These are phyloP conservation scores for Erethizon dorsatum DNA, from an alignment of 2,797 vertebrate species.

Conservation along the genomic window DNA sequence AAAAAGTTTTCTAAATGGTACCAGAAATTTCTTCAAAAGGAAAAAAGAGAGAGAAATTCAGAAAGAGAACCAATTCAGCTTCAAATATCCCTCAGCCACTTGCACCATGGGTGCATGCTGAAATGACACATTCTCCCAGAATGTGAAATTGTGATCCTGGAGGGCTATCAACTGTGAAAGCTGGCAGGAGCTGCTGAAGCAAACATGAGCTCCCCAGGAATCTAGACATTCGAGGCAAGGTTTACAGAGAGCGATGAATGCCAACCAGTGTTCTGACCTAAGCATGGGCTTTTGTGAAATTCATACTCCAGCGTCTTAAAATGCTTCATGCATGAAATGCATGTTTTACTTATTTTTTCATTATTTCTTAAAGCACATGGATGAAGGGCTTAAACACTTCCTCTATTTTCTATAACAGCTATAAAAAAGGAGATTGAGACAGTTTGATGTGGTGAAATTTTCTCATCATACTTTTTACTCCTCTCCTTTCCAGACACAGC, in stretches of 20 bases:
- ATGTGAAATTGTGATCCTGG: conserved; percentile 79
- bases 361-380: conserved; percentile 81
- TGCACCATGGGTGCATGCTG: neutral
- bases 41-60: neutral
- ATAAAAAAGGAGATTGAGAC: conserved; percentile 56
- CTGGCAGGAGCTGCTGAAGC: conserved; percentile 79
- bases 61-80: neutral
- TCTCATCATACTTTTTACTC: conserved; percentile 33
- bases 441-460: conserved; percentile 58
- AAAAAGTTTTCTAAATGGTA: neutral
- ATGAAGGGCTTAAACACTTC: conserved; percentile 75
- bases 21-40: conserved; percentile 28
- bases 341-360: conserved; percentile 83
- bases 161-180: conserved; percentile 84
- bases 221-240: conserved; percentile 80
- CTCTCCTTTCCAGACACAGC: conserved; percentile 16
- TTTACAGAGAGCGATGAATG: conserved; percentile 87
- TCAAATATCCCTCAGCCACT: neutral
- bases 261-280: conserved; percentile 79
- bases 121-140: conserved; percentile 71
- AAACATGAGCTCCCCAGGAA: conserved; percentile 85
- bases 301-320: conserved; percentile 80
- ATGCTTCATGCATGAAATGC: conserved; percentile 84
- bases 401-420: conserved; percentile 71
- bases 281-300: conserved; percentile 82